Evolutionary conservation across 2,888 invertebrate species (phyloP).

Genomic region (Brachyopa scutellaris): DNA sequence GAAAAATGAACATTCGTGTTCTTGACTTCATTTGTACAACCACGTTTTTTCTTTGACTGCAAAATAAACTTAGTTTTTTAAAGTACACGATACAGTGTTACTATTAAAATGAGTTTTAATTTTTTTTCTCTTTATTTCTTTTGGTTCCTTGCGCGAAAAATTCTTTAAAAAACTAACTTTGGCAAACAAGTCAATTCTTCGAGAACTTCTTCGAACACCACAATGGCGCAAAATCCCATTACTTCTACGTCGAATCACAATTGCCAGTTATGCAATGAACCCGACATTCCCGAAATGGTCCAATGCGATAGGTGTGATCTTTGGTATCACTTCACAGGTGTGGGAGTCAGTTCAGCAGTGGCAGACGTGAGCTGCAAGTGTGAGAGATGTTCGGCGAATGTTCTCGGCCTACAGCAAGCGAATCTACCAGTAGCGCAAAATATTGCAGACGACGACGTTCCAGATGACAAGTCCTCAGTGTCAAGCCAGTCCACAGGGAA

Average conservation of each 20-base stretch:
- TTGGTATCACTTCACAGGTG: conserved; percentile 8
- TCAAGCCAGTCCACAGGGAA: neutral
- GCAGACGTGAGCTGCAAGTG: conserved; percentile 15
- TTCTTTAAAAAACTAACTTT: conserved; percentile 20
- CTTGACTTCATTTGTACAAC: too few relatives aligned
- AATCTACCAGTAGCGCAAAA: neutral
- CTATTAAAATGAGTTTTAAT: too few relatives aligned
- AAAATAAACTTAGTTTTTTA: too few relatives aligned
- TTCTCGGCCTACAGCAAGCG: neutral
- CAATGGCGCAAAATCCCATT: neutral
- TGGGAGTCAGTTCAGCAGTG: conserved; percentile 1
- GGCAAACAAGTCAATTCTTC: neutral
- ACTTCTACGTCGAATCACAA: conserved; percentile 13
- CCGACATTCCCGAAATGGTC: conserved; percentile 4
- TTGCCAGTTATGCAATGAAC: conserved; percentile 8
- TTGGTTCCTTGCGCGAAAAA: neutral
- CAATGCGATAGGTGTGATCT: conserved; percentile 9
- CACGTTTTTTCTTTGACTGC: too few relatives aligned
- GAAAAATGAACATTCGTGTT: too few relatives aligned
- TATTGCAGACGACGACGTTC: neutral
- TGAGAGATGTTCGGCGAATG: neutral
- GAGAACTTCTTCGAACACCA: neutral
- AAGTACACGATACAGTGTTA: too few relatives aligned
- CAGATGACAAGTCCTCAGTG: conserved; percentile 4
- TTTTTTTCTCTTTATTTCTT: too few relatives aligned